These are phyloP conservation scores for Tiaroga cobitis DNA, from an alignment of 2,797 vertebrate genomes.

Conservation along the genomic window DNA sequence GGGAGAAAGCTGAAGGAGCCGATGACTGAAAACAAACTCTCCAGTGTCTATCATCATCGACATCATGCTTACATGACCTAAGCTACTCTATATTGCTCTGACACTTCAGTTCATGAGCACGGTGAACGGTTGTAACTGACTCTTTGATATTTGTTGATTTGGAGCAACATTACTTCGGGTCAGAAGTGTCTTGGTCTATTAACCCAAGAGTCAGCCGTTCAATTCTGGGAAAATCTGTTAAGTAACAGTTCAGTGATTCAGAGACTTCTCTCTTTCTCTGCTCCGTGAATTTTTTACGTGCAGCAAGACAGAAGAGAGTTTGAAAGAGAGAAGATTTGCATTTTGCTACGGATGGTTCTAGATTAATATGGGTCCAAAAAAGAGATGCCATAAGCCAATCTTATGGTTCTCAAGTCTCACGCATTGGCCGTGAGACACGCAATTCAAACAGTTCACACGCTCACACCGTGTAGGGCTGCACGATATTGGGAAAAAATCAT, in stretches of 20 bases:
- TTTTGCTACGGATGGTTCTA: neutral
- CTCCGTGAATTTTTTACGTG: neutral
- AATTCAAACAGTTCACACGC: no score
- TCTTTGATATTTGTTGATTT: constrained; percentile 43
- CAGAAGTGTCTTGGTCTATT: constrained; percentile 45
- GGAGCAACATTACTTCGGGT: constrained; percentile 41
- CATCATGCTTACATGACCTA: constrained; percentile 5
- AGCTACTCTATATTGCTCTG: constrained; percentile 27
- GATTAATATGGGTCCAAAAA: neutral
- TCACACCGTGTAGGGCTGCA: no score
- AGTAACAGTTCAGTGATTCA: constrained; percentile 47
- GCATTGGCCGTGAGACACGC: no score
- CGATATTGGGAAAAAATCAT: no score
- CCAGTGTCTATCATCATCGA: constrained; percentile 10
- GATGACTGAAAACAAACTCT: constrained; percentile 19
- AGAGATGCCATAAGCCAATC: neutral
- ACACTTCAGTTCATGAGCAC: constrained; percentile 38
- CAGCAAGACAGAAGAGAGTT: neutral
- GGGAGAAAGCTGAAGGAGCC: neutral
- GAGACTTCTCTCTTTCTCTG: constrained; percentile 33
- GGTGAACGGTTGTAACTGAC: neutral
- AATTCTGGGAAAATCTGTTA: constrained; percentile 39
- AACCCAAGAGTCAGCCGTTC: constrained; percentile 38
- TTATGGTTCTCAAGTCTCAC: no score
- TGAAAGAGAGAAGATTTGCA: neutral